These are phyloP conservation scores for Tyrophagus putrescentiae DNA, from an alignment of 1,140 invertebrate genomes.

Conservation along the genomic window DNA sequence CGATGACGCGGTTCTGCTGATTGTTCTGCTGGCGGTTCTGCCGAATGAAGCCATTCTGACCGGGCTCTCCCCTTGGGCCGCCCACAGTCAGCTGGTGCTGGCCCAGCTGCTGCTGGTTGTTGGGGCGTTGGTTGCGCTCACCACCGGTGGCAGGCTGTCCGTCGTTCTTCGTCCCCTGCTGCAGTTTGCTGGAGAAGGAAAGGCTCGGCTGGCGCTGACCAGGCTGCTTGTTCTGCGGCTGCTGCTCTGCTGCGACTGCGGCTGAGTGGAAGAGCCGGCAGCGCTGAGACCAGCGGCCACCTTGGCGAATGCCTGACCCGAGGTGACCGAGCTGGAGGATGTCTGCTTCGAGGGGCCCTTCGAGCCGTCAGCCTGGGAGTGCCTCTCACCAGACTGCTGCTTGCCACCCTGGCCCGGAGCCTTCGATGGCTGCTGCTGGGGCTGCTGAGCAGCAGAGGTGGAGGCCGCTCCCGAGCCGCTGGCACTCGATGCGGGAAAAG, in stretches of 20 bases:
- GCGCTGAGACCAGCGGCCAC: not conserved
- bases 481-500: not conserved
- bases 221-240: too few species aligned
- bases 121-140: not conserved
- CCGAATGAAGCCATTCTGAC: not conserved
- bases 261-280: not conserved
- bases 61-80: not conserved
- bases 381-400: not conserved
- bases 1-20: not conserved
- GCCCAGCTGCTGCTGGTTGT: not conserved
- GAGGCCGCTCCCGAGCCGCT: not conserved
- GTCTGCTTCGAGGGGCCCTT: not conserved
- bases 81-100: not conserved
- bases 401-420: slow-evolving; percentile 7
- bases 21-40: not conserved
- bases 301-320: not conserved
- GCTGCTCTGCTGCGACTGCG: too few species aligned
- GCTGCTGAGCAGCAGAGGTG: not conserved
- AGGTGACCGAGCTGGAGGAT: not conserved
- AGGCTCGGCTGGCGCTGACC: not conserved
- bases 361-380: not conserved
- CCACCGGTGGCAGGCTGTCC: too few species aligned
- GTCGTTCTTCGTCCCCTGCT: not conserved
- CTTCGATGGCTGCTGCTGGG: not conserved
- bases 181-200: not conserved